phyloP scores from a whole-genome alignment of 2,888 invertebrate species.

The Vannuccia rotundouncinata region DNA sequence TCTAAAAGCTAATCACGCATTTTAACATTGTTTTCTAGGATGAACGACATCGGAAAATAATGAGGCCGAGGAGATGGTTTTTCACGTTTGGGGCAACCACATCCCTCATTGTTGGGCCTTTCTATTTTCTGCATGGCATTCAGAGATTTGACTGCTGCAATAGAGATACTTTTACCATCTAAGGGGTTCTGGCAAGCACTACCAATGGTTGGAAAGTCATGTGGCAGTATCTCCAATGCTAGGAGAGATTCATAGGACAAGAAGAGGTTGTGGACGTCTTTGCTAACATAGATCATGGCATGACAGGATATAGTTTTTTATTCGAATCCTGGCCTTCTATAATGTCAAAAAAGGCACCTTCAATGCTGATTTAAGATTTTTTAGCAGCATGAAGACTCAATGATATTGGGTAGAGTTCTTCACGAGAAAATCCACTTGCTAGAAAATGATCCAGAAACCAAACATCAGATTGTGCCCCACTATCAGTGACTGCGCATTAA shows the following conservation, averaged over 20 bases:
- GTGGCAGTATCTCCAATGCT: neutral
- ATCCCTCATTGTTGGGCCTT: neutral
- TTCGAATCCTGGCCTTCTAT: neutral
- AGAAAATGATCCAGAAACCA: neutral
- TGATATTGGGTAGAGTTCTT: neutral
- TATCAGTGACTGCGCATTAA: neutral
- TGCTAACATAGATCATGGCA: neutral
- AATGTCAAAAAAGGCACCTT: neutral
- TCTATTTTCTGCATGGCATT: neutral
- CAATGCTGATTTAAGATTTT: neutral
- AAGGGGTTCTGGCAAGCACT: neutral
- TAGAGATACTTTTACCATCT: neutral
- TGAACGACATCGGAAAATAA: neutral
- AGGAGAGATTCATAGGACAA: neutral
- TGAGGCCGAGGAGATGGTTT: neutral
- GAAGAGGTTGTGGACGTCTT: neutral
- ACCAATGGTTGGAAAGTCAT: neutral
- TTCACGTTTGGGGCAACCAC: neutral
- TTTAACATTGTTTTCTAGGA: slow-evolving; percentile 14
- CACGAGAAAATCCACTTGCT: neutral
- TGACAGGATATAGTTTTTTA: neutral
- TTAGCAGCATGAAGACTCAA: neutral
- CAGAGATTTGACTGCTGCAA: neutral
- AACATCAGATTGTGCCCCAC: neutral
- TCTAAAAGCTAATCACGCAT: neutral